These are phyloP conservation scores for Pherbina coryleti DNA, from an alignment of 2,888 invertebrate genomes.

Conservation along the genomic window DNA sequence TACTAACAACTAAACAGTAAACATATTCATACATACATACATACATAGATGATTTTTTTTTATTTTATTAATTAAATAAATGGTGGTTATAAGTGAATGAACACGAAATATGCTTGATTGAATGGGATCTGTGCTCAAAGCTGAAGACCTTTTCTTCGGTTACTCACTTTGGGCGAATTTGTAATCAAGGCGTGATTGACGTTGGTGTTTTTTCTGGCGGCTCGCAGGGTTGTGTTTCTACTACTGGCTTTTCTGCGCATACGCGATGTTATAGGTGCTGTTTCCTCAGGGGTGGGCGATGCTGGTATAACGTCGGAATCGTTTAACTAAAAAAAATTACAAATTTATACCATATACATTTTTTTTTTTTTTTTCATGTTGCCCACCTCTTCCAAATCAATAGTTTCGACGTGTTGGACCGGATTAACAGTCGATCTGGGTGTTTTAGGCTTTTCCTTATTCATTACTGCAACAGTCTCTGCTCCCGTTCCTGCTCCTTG, in stretches of 20 bases:
- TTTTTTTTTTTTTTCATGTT: background rate
- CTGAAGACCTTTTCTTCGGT: constrained; percentile 51
- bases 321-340: constrained; percentile 49
- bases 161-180: constrained; percentile 54
- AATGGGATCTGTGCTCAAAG: constrained; percentile 47
- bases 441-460: background rate
- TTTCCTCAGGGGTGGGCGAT: constrained; percentile 55
- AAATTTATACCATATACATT: background rate
- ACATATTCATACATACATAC: background rate
- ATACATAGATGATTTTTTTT: background rate
- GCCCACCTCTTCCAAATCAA: constrained; percentile 41
- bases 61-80: background rate
- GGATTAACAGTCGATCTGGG: background rate
- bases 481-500: background rate
- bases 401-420: background rate
- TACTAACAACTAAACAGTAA: background rate
- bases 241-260: constrained; percentile 45
- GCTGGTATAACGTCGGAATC: constrained; percentile 60
- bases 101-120: constrained; percentile 18
- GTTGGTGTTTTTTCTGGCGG: constrained; percentile 8
- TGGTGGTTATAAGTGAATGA: constrained; percentile 35
- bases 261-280: constrained; percentile 41
- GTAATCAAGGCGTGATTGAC: constrained; percentile 27
- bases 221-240: constrained; percentile 20
- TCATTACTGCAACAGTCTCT: background rate